A percentile compares a stretch with the other conserved stretches of the same genome.
phyloP scores from a whole-genome alignment of 2,888 invertebrate genomes.

The Lycophotia porphyrea region DNA sequence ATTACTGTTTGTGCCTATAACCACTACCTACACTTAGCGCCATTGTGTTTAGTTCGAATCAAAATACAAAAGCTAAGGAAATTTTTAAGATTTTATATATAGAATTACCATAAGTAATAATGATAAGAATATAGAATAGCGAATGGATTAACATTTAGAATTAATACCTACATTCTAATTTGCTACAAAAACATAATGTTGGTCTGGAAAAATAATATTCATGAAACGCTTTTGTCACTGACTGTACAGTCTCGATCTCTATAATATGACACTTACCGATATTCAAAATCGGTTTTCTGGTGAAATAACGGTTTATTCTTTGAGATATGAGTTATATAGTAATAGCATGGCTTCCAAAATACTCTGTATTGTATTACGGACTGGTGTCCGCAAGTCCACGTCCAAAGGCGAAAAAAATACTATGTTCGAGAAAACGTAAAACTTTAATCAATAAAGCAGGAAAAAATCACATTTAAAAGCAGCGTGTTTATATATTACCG shows the following conservation, averaged over 20 bases:
- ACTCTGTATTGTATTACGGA: no score
- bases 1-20: conserved; percentile 20
- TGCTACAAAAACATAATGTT: conserved; percentile 8
- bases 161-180: neutral
- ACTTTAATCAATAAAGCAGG: neutral
- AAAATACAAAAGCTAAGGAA: neutral
- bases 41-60: conserved; percentile 12
- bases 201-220: neutral
- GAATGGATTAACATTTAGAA: neutral
- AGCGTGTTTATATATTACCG: neutral
- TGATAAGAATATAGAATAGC: neutral
- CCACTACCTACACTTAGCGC: neutral
- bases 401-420: neutral
- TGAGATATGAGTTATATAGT: neutral
- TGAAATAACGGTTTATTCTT: neutral
- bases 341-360: neutral
- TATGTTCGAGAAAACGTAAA: neutral
- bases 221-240: conserved; percentile 4
- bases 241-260: neutral
- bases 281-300: neutral
- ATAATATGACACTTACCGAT: neutral
- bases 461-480: neutral
- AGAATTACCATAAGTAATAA: neutral
- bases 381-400: no score
- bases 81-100: neutral